Percentiles rank a stretch among this genome's conserved stretches.
Conservation (phyloP, 2,113 vertebrate genomes). For the Condylura cristata region DNA sequence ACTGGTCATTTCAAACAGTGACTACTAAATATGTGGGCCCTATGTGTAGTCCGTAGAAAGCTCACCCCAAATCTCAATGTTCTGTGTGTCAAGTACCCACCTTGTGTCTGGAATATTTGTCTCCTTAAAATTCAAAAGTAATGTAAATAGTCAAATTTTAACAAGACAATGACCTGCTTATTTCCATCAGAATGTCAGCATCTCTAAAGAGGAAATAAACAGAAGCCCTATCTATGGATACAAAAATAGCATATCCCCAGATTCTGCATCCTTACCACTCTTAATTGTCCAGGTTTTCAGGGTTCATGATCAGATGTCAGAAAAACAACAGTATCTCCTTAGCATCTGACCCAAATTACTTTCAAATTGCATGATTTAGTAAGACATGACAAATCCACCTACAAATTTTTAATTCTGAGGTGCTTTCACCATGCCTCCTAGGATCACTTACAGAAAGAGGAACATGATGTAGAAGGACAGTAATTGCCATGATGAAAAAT, state of each 20-base stretch:
- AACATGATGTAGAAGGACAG: neutral
- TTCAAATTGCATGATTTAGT: neutral
- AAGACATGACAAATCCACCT: neutral
- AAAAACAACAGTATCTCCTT: constrained; percentile 64
- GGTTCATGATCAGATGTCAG: constrained; percentile 77
- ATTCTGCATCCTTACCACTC: constrained; percentile 70
- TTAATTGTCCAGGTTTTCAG: constrained; percentile 59
- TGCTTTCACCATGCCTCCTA: neutral
- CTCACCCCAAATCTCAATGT: constrained; percentile 61
- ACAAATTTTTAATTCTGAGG: constrained; percentile 15
- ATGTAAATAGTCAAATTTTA: constrained; percentile 75
- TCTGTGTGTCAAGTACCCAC: constrained; percentile 74
- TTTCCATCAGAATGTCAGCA: constrained; percentile 76
- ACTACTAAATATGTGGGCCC: constrained; percentile 67
- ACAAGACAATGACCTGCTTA: constrained; percentile 82
- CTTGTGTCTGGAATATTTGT: constrained; percentile 75
- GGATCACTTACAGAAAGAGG: neutral
- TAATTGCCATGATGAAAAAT: neutral
- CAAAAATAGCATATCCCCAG: constrained; percentile 74
- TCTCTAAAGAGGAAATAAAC: constrained; percentile 82
- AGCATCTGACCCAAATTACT: neutral
- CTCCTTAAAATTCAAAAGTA: constrained; percentile 79
- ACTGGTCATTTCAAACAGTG: constrained; percentile 46
- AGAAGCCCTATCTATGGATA: constrained; percentile 79
- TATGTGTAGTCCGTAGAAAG: constrained; percentile 65